phyloP scores from a whole-genome alignment of 1,140 invertebrate genomes.

The Tigriopus japonicus region DNA sequence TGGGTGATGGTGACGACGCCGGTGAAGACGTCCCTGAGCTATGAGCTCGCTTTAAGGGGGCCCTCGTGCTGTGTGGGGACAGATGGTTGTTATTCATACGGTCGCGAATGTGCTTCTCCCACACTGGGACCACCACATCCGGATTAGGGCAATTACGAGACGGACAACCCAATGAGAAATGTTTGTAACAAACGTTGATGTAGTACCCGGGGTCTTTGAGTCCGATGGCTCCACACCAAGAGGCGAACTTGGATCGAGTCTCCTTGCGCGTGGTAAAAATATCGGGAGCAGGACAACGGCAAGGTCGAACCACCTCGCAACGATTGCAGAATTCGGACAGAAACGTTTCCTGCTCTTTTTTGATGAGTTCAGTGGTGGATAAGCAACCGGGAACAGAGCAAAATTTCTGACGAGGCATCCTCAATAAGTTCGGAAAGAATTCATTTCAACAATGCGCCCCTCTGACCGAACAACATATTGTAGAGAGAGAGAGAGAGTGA shows the following conservation, averaged over 20 bases:
- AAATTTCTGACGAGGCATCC: conserved; percentile 1
- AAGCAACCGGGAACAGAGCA: conserved; percentile 7
- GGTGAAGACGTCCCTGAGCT: background rate
- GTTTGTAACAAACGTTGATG: conserved; percentile 8
- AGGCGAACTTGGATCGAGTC: conserved; percentile 2
- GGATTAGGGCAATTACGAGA: background rate
- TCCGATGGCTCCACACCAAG: conserved; percentile 1
- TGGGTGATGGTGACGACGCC: background rate
- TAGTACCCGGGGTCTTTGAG: background rate
- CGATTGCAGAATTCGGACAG: background rate
- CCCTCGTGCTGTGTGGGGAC: background rate
- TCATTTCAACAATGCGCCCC: too few species aligned
- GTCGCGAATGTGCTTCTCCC: background rate
- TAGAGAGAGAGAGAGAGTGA: too few species aligned
- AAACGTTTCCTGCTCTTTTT: background rate
- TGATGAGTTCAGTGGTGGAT: conserved; percentile 2
- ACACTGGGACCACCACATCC: background rate
- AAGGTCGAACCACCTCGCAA: background rate
- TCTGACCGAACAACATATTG: too few species aligned
- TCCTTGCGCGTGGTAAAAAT: conserved; percentile 3
- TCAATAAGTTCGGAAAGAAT: background rate
- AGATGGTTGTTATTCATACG: background rate
- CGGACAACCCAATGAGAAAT: background rate
- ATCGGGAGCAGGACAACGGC: background rate
- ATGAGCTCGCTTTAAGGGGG: background rate